These are phyloP conservation scores for Knipowitschia caucasica DNA, from an alignment of 2,797 vertebrate genomes.

Conservation along the genomic window DNA sequence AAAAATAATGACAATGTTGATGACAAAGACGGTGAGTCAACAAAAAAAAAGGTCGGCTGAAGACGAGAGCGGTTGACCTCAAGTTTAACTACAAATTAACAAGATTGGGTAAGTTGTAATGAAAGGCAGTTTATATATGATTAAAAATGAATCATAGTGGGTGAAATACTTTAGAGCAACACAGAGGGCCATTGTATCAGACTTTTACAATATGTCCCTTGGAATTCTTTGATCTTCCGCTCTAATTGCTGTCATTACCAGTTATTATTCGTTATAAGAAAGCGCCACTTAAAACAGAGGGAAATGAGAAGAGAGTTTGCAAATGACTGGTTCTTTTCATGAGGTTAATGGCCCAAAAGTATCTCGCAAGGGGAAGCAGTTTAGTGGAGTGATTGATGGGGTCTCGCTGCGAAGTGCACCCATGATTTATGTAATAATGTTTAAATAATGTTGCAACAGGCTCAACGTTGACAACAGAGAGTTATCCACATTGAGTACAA, in stretches of 20 bases:
- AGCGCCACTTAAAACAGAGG: slow-evolving; percentile 36
- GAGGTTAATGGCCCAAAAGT: slow-evolving; percentile 15
- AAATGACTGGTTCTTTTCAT: slow-evolving; percentile 21
- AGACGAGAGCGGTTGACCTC: slow-evolving; percentile 42
- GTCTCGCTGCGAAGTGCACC: not conserved
- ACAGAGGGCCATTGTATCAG: slow-evolving; percentile 50
- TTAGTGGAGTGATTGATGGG: slow-evolving; percentile 15
- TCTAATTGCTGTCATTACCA: slow-evolving; percentile 62
- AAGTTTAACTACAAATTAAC: slow-evolving; percentile 20
- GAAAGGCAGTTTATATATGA: slow-evolving; percentile 37
- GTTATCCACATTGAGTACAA: not conserved
- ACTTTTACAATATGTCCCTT: slow-evolving; percentile 32
- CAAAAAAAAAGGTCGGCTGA: slow-evolving; percentile 22
- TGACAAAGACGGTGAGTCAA: slow-evolving; percentile 51
- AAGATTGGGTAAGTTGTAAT: slow-evolving; percentile 5
- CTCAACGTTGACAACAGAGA: slow-evolving; percentile 1
- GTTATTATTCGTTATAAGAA: slow-evolving; percentile 62
- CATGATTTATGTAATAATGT: slow-evolving; percentile 1
- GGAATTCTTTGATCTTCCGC: slow-evolving; percentile 61
- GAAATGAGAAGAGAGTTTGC: slow-evolving; percentile 30
- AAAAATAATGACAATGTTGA: slow-evolving; percentile 48
- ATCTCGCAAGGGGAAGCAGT: slow-evolving; percentile 3
- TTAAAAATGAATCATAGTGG: slow-evolving; percentile 58
- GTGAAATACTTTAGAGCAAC: slow-evolving; percentile 27
- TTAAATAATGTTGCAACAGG: not conserved